phyloP scores from a whole-genome alignment of 2,797 vertebrate genomes.

The Podarcis siculus region DNA sequence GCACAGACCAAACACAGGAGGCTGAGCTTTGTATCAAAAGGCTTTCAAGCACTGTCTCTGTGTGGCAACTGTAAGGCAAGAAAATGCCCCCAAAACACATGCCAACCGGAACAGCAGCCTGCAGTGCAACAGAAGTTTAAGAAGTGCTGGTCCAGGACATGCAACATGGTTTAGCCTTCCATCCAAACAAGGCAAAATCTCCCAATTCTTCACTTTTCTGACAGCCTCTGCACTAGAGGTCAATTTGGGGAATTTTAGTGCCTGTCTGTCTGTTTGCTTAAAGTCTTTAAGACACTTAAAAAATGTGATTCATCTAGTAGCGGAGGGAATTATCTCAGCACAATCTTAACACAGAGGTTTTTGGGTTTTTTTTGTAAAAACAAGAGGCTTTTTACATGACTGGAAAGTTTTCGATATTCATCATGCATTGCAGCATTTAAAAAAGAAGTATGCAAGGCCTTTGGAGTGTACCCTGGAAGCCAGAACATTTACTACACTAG shows the following conservation, averaged over 20 bases:
- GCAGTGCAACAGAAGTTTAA: too few species aligned
- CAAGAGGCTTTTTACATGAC: background rate
- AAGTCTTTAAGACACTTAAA: background rate
- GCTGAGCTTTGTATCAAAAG: background rate
- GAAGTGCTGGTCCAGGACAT: background rate
- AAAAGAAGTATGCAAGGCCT: background rate
- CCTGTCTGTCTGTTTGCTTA: background rate
- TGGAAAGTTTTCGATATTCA: background rate
- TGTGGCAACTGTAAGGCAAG: background rate
- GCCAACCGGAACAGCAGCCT: too few species aligned
- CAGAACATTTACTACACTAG: background rate
- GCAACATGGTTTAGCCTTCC: background rate
- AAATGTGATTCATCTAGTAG: background rate
- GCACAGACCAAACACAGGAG: too few species aligned
- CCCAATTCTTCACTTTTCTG: background rate
- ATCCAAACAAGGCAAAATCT: too few species aligned
- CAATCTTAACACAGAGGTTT: background rate
- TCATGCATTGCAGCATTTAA: background rate
- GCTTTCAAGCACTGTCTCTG: background rate
- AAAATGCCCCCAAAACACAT: too few species aligned
- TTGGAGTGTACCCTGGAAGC: background rate
- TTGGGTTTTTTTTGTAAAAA: background rate
- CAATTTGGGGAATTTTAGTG: background rate
- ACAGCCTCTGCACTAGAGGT: background rate
- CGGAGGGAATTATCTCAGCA: background rate